Base-by-base conservation (phyloP, 2,888 invertebrate genomes). In the Serripes groenlandicus region DNA sequence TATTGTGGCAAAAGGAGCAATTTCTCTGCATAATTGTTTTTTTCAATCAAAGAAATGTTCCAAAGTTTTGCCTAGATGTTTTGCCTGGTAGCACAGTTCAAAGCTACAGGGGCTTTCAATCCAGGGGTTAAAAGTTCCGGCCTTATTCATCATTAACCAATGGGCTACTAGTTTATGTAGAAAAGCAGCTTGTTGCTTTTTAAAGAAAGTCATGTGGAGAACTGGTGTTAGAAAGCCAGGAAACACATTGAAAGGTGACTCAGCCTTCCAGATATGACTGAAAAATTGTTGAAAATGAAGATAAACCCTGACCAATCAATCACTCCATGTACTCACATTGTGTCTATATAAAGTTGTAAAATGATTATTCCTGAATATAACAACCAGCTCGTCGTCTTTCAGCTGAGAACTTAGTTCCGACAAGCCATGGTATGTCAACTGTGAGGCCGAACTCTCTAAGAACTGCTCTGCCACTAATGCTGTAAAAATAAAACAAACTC, bases 321-420 rank as follows among this genome's bases (percentile, higher is more conserved):
- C 23, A 5, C 56, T 26, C 56, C 11, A n/a, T 66, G 18, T 54
- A 88, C 93, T 89, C 87, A 96, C 96, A 92, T 95, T 93, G 83
- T 95, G 93, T 87, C 95, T 96, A 84, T 95, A 93, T 26, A 96
- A 91, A 5, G 95, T 96, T 77, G 94, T 95, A 93, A 96, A 96
- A 91, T 96, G 96, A 91, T 96, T 96, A 92, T 96, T 96, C 80
- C 96, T 92, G 91, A 96, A 96, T 76, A 96, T 93, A 42, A 96
- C 95, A 69, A 95, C 95, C 49, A 96, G 90, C 86, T 96, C 95
- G 49, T 95, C 94, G 18, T 95, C 95, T 75, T 94, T 93, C 78
- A 96, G 91, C 11, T 93, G 92, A 4, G 93, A 88, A 52, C 92
- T 93, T 66, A 96, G 91, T 82, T 95, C 95, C 90, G 94, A 94